Evolutionary conservation across 2,888 invertebrate genomes (phyloP).

Genomic region (Drosophila paramelanica): DNA sequence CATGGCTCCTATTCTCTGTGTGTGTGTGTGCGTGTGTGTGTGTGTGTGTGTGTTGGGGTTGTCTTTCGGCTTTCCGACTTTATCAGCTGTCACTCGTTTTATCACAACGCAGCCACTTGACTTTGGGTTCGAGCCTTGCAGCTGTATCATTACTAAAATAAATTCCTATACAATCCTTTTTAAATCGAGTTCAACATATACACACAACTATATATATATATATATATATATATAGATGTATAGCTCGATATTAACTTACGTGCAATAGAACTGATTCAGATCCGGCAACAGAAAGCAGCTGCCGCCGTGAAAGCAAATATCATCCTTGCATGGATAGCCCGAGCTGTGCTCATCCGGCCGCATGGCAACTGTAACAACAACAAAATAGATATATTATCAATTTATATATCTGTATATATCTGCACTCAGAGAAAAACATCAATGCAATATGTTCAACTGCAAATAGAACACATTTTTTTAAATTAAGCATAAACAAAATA

Average conservation of each 20-base stretch:
- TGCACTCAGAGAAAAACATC: not conserved
- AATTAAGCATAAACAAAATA: no score
- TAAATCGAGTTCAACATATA: not conserved
- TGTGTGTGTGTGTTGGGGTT: not conserved
- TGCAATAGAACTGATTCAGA: constrained; percentile 93
- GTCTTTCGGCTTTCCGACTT: constrained; percentile 19
- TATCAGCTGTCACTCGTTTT: constrained; percentile 64
- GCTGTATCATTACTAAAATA: constrained; percentile 8
- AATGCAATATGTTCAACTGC: no score
- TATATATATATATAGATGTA: not conserved
- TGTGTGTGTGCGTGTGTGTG: no score
- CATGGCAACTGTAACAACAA: constrained; percentile 81
- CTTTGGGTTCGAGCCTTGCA: constrained; percentile 33
- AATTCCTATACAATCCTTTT: not conserved
- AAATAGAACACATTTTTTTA: no score
- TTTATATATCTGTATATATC: not conserved
- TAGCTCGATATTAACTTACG: constrained; percentile 87
- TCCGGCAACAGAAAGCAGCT: constrained; percentile 92
- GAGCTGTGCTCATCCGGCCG: constrained; percentile 81
- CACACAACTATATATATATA: not conserved
- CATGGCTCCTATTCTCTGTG: not conserved
- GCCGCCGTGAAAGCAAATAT: constrained; percentile 94
- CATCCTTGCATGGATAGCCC: constrained; percentile 86
- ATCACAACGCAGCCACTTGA: constrained; percentile 62
- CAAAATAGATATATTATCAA: constrained; percentile 4